These are phyloP conservation scores for Oceanites oceanicus DNA, from an alignment of 2,113 vertebrate species.

Conservation along the genomic window DNA sequence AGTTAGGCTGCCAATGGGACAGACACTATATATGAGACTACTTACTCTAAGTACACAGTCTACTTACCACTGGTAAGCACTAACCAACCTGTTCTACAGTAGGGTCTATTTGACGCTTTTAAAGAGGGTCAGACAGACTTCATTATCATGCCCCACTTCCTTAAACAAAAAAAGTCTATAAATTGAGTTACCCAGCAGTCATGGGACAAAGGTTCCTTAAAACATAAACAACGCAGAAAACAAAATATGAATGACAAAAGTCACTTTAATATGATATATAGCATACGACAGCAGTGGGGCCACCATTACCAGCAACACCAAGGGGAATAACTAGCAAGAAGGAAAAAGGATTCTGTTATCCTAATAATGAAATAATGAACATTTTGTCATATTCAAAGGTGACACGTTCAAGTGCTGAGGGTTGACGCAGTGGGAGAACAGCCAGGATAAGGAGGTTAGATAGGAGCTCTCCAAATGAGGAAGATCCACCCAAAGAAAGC, in stretches of 20 bases:
- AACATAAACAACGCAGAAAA: background rate
- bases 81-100: background rate
- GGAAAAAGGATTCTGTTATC: background rate
- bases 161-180: background rate
- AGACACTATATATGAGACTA: background rate
- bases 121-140: background rate
- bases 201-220: background rate
- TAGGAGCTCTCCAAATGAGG: background rate
- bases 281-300: background rate
- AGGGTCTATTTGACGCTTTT: background rate
- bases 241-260: background rate
- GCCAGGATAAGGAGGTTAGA: background rate
- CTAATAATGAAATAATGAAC: background rate
- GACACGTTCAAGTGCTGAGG: background rate
- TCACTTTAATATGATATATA: background rate
- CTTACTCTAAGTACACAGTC: background rate
- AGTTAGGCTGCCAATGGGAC: background rate
- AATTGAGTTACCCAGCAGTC: background rate
- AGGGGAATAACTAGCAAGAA: background rate
- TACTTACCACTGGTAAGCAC: background rate
- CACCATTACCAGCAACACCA: background rate
- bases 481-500: background rate
- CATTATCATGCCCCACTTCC: background rate
- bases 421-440: background rate
- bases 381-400: background rate